Percentiles rank a stretch among this genome's conserved stretches.
These are phyloP conservation scores for Argynnis bischoffii DNA, from an alignment of 2,888 invertebrate species.

Conservation along the genomic window DNA sequence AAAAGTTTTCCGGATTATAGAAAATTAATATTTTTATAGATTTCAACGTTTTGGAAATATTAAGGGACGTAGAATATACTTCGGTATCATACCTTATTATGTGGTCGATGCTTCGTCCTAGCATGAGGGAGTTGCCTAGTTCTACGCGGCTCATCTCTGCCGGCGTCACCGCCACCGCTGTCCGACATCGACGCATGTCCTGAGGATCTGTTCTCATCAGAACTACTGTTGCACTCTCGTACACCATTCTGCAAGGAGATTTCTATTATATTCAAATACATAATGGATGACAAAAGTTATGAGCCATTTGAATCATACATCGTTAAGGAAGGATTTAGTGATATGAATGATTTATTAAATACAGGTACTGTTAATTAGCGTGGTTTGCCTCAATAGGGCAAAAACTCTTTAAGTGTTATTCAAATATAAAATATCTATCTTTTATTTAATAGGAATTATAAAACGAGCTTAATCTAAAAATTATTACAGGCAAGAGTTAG, in stretches of 20 bases:
- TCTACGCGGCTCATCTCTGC: conserved; percentile 80
- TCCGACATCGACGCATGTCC: conserved; percentile 98
- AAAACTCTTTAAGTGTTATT: too few species aligned
- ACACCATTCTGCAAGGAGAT: conserved; percentile 78
- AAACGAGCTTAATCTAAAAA: conserved; percentile 1
- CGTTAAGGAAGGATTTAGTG: not conserved
- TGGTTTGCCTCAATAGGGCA: too few species aligned
- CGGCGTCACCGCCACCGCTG: conserved; percentile 85
- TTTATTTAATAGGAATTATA: too few species aligned
- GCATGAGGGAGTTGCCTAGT: conserved; percentile 85
- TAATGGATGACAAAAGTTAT: too few species aligned
- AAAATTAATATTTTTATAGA: not conserved
- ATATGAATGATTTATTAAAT: not conserved
- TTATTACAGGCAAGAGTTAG: not conserved
- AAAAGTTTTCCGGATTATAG: not conserved
- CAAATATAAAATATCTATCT: too few species aligned
- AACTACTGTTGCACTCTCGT: conserved; percentile 90
- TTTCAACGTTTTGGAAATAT: too few species aligned
- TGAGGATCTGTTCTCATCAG: conserved; percentile 95
- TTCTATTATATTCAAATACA: too few species aligned
- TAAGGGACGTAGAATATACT: too few species aligned
- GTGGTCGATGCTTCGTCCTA: conserved; percentile 84
- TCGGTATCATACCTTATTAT: conserved; percentile 73
- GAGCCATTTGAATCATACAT: not conserved
- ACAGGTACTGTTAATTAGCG: too few species aligned